Evolutionary conservation across 2,797 vertebrate genomes (phyloP).

Genomic region (Pyrrhura leucotis): DNA sequence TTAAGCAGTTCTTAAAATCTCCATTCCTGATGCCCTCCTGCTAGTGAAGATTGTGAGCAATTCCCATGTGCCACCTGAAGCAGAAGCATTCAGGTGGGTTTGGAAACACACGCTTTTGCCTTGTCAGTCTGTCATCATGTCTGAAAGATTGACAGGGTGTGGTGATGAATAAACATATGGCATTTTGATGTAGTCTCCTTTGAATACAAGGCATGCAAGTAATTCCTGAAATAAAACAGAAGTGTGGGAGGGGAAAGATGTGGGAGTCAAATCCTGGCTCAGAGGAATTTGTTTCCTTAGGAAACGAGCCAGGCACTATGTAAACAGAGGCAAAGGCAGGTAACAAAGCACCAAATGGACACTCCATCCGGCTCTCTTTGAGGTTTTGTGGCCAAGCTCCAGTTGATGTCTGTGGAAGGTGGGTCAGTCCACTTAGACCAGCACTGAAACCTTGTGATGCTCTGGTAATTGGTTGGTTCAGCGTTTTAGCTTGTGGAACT

Average conservation of each 20-base stretch:
- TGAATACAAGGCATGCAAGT: neutral
- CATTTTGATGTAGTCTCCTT: neutral
- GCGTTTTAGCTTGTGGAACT: neutral
- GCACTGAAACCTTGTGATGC: neutral
- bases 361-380: neutral
- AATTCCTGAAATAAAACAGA: neutral
- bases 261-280: neutral
- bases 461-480: neutral
- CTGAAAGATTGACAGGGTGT: neutral
- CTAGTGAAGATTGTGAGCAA: neutral
- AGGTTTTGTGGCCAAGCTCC: neutral
- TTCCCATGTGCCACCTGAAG: neutral
- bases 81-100: neutral
- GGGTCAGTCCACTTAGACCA: neutral
- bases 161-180: conserved; percentile 6
- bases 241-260: neutral
- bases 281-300: neutral
- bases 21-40: neutral
- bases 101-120: neutral
- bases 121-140: neutral
- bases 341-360: neutral
- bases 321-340: neutral
- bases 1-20: neutral
- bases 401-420: neutral
- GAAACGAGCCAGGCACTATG: neutral